Conservation (phyloP, 2,113 vertebrate genomes). For the Ceuthmochares aereus region DNA sequence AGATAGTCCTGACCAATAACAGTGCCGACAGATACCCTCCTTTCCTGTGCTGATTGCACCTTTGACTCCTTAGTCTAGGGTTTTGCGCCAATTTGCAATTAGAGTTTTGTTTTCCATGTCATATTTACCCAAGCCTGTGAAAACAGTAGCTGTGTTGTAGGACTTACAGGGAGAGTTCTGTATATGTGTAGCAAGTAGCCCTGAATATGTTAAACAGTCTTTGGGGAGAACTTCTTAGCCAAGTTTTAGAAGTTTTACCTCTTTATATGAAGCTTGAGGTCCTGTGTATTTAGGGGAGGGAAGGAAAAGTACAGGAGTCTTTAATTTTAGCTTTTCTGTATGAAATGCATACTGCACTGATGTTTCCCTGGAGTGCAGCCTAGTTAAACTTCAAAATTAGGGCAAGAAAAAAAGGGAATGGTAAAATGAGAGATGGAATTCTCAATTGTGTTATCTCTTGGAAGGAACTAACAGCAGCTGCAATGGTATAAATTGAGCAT, state of each 20-base stretch:
- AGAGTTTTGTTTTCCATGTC: constrained; percentile 27
- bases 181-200: not conserved
- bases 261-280: constrained; percentile 5
- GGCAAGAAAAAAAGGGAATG: not conserved
- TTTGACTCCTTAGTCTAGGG: not conserved
- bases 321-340: constrained; percentile 27
- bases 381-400: constrained; percentile 25
- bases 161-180: constrained; percentile 35
- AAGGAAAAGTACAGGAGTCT: not conserved
- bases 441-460: not conserved
- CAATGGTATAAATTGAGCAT: not conserved
- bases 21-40: not conserved
- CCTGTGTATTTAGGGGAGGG: not conserved
- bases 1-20: constrained; percentile 20
- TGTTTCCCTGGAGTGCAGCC: constrained; percentile 8
- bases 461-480: not conserved
- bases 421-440: not conserved
- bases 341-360: not conserved
- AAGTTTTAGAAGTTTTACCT: constrained; percentile 14
- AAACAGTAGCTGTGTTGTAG: constrained; percentile 52
- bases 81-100: constrained; percentile 20
- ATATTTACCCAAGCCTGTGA: constrained; percentile 17
- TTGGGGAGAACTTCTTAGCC: constrained; percentile 14
- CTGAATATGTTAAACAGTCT: constrained; percentile 18
- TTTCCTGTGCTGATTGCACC: constrained; percentile 45